Base-by-base conservation (phyloP, 2,888 invertebrate species). In the Didymodactylos carnosus region DNA sequence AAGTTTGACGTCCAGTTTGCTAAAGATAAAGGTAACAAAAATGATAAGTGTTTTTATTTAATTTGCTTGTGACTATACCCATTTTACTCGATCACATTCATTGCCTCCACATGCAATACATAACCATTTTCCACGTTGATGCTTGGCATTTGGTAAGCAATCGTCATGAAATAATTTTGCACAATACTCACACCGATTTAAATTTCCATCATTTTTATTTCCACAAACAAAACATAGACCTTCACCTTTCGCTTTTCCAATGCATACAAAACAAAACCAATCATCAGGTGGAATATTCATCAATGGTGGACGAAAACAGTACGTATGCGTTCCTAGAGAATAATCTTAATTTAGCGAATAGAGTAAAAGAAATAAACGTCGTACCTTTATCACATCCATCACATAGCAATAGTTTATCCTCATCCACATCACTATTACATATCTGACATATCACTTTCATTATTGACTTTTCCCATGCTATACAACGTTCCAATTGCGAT, bases 401-500 rank as follows among this genome's bases (percentile, higher is more conserved):
- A 84, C 97, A 97, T 35, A 97, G 86, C 78, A 97, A 85, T 78
- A 97, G 85, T 83, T 94, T 90, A 78, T 92, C 94, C 83, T 97
- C 95, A 80, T 94, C 92, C 85, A 95, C 94, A 76, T 94, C 95
- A 80, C 90, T 89, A 81, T 91, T 88, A 85, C 97, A 97, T 84
- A 97, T 94, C 85, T 97, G 95, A 85, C 95, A 95, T 85, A 92
- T 94, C 86, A 94, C 95, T 88, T 94, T 94, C 94, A 97, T 94
- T 81, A 94, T 91, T 86, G 94, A 94, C 86, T 94, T 94, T 85
- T 97, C 95, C 97, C 97, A 97, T 49, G 94, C 94, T 79, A 97
- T 91, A 81, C 90, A 81, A 3, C 90, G 89, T 82, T 94, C 93
- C 77, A 97, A 85, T 79, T 91, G 90, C 80, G 91, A 90, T 75